Conservation (phyloP, 35 echinoderm and acorn worm genomes). For the Amphiura filiformis region DNA sequence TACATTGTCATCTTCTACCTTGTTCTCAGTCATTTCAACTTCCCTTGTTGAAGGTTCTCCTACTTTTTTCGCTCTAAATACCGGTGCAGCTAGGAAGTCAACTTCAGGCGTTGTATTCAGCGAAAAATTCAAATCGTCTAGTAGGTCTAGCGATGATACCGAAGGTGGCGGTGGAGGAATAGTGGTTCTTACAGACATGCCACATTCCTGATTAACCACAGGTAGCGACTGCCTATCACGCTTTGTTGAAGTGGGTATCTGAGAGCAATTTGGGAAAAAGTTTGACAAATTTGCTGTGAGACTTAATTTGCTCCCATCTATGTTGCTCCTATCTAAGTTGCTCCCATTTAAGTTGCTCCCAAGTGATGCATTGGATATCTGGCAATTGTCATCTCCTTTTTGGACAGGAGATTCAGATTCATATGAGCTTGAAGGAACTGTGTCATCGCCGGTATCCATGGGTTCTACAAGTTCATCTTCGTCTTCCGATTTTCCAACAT, state of each 20-base stretch:
- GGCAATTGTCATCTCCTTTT: neutral
- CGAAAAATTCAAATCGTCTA: slow-evolving; percentile 71
- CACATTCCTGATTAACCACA: neutral
- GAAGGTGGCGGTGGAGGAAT: slow-evolving; percentile 74
- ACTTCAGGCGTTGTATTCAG: neutral
- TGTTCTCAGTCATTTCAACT: no score
- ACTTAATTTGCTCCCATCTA: neutral
- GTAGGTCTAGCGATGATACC: slow-evolving; percentile 70
- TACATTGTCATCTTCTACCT: no score
- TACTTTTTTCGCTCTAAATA: no score
- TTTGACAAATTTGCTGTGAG: neutral
- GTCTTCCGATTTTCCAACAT: neutral
- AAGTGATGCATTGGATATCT: neutral
- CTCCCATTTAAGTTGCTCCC: neutral
- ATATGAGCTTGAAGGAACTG: neutral
- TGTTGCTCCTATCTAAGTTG: no score
- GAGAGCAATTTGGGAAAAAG: slow-evolving; percentile 32
- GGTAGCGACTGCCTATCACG: neutral
- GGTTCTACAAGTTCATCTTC: neutral
- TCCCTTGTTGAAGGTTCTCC: no score
- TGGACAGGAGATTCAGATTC: neutral
- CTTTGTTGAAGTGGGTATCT: neutral
- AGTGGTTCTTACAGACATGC: neutral
- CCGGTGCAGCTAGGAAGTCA: neutral
- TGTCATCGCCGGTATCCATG: slow-evolving; percentile 49